Evolutionary conservation across 2,797 vertebrate species (phyloP), one percentile per base, ranked within the genome.

Genomic region (Picus viridis): DNA sequence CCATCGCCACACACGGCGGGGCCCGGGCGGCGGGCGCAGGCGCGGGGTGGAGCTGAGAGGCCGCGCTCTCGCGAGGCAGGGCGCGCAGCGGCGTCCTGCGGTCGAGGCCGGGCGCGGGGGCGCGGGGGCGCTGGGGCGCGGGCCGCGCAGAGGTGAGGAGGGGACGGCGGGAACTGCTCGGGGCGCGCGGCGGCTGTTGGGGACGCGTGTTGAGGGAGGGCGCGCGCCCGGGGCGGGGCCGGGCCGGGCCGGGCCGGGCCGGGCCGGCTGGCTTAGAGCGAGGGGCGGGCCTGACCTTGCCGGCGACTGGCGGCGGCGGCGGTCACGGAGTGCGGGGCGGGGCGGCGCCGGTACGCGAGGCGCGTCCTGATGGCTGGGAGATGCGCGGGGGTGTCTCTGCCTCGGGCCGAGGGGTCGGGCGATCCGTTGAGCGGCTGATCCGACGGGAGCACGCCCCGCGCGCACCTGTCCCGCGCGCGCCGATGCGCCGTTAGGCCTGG

Each of bases 401-500:
- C 9, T 34, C 29, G 49, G 5, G 49, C 26, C 32, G 14, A 17
- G 24, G 24, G 47, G 17, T 47, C 26, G 16, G 36, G 9, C 62
- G 62, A 24, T 16, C 12, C 29, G 7, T 6, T 9, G 17, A 9
- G 32, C 26, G 67, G 67, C 7, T 36, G 67, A 6, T 39, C 26
- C 18, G 7, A 17, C 1, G 1, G 62, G 16, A n/a, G 9, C 36
- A 19, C 20, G 18, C 19, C 18, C 45, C 18, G 8, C 9, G 8
- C 45, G 19, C 27, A 4, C 27, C 3, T 4, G 47, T 10, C 41
- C 62, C 18, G 0, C 23, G 10, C 7, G 5, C 4, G 20, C 13
- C 6, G 16, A 0, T 5, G 17, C n/a, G 4, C 7, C 4, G 8
- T 1, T n/a, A 2, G 49, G 2, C 12, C 26, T 2, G 39, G 7